Conservation (phyloP, 2,113 vertebrate genomes). For the Macrotis lagotis region DNA sequence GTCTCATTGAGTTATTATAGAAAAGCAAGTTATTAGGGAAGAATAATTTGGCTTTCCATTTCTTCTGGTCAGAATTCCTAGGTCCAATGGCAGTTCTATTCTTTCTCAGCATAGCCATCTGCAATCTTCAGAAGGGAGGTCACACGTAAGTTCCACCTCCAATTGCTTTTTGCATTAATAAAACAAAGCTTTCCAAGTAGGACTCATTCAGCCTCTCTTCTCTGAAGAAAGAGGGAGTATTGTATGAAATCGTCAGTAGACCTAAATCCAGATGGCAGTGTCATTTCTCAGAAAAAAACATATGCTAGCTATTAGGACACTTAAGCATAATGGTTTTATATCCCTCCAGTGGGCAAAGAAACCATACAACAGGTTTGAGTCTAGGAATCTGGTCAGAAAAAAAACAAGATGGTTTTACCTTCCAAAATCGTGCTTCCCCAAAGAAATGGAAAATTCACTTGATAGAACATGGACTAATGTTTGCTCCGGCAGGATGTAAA, state of each 20-base stretch:
- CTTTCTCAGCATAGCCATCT: constrained; percentile 73
- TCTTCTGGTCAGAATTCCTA: constrained; percentile 10
- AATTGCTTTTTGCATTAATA: constrained; percentile 77
- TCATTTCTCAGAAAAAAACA: constrained; percentile 88
- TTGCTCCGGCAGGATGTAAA: constrained; percentile 74
- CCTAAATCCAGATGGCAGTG: constrained; percentile 88
- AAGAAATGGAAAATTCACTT: constrained; percentile 78
- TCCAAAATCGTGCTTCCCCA: constrained; percentile 81
- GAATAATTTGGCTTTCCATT: not conserved
- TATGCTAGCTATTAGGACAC: constrained; percentile 90
- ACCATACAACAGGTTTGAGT: constrained; percentile 82
- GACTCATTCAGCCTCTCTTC: constrained; percentile 63
- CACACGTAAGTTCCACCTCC: constrained; percentile 65
- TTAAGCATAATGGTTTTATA: constrained; percentile 90
- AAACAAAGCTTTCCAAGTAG: constrained; percentile 64
- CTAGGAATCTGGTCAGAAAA: constrained; percentile 76
- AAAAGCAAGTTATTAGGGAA: constrained; percentile 1
- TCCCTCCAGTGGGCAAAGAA: constrained; percentile 86
- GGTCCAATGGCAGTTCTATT: constrained; percentile 63
- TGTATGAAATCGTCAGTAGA: constrained; percentile 86
- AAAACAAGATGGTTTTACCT: constrained; percentile 81
- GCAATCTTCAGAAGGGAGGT: constrained; percentile 68
- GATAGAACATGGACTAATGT: constrained; percentile 80
- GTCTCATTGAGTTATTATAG: not conserved
- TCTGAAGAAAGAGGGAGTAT: constrained; percentile 79